These are phyloP conservation scores for Geotrupes spiniger DNA, from an alignment of 2,888 invertebrate genomes.

Conservation along the genomic window DNA sequence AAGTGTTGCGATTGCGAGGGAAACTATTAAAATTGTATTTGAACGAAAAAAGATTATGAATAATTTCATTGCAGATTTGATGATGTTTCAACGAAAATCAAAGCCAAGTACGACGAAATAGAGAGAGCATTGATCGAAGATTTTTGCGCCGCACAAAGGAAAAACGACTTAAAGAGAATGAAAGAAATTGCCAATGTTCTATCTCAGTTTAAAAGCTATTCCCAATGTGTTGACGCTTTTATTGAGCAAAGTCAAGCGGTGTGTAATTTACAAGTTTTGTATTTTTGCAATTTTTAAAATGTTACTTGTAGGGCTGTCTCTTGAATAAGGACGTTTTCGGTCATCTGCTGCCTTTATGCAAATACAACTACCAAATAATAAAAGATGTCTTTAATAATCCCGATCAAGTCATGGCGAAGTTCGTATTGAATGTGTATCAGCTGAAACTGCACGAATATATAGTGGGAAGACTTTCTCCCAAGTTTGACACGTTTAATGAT, in stretches of 20 bases:
- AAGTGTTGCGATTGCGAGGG: too few relatives aligned
- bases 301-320: conserved; percentile 68
- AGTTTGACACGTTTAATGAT: conserved; percentile 83
- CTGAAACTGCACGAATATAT: conserved; percentile 85
- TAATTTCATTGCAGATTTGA: conserved; percentile 21
- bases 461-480: conserved; percentile 75
- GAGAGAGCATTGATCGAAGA: conserved; percentile 90
- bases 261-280: conserved; percentile 32
- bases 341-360: conserved; percentile 86
- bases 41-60: too few relatives aligned
- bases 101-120: conserved; percentile 85
- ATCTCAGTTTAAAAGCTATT: conserved; percentile 95
- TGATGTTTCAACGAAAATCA: conserved; percentile 60
- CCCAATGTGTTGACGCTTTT: conserved; percentile 93
- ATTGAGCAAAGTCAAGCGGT: conserved; percentile 96
- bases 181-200: conserved; percentile 88
- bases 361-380: conserved; percentile 78
- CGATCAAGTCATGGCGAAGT: conserved; percentile 96
- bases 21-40: too few relatives aligned
- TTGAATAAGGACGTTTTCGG: conserved; percentile 87
- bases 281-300: background rate
- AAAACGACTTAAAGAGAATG: conserved; percentile 84
- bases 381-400: conserved; percentile 92
- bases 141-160: conserved; percentile 85
- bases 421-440: conserved; percentile 93